Percentiles rank a stretch among this genome's conserved stretches.
These are phyloP conservation scores for Dermochelys coriacea DNA, from an alignment of 2,797 vertebrate genomes.

Conservation along the genomic window DNA sequence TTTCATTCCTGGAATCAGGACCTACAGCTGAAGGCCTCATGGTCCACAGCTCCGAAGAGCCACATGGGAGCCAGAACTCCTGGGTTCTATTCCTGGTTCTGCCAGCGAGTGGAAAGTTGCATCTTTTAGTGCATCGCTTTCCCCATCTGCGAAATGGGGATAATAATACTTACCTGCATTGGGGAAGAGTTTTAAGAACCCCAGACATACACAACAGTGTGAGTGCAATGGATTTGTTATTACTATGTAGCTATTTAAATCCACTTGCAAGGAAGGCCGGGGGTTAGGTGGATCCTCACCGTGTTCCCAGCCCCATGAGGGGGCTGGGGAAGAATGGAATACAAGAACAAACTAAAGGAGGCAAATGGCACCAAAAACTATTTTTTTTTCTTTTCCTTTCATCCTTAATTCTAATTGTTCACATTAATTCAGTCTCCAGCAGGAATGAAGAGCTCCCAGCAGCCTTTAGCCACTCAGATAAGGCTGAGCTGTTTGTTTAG, in stretches of 20 bases:
- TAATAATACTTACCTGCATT: not conserved
- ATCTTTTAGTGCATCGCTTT: not conserved
- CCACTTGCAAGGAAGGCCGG: not conserved
- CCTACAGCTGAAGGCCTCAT: not conserved
- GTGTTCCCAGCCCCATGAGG: slow-evolving; percentile 11
- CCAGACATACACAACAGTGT: not conserved
- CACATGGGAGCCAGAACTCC: not conserved
- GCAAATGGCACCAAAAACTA: slow-evolving; percentile 20
- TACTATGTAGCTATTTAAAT: not conserved
- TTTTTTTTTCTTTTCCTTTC: slow-evolving; percentile 42
- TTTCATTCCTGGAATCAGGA: not conserved
- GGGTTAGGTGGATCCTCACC: not conserved
- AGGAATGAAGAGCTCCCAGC: slow-evolving; percentile 48
- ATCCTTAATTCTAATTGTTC: slow-evolving; percentile 52
- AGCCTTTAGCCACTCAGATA: slow-evolving; percentile 64
- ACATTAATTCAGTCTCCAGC: slow-evolving; percentile 62
- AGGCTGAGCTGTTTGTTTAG: slow-evolving; percentile 55
- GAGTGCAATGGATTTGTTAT: not conserved
- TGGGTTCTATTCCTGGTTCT: not conserved
- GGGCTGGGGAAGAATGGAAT: not conserved
- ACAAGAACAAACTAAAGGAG: slow-evolving; percentile 7
- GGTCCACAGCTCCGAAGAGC: not conserved
- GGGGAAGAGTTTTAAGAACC: not conserved
- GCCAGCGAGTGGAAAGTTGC: not conserved
- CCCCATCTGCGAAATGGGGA: not conserved